Percentiles rank a stretch among this genome's conserved stretches.
These are phyloP conservation scores for Rallus limicola DNA, from an alignment of 2,113 vertebrate species.

Conservation along the genomic window DNA sequence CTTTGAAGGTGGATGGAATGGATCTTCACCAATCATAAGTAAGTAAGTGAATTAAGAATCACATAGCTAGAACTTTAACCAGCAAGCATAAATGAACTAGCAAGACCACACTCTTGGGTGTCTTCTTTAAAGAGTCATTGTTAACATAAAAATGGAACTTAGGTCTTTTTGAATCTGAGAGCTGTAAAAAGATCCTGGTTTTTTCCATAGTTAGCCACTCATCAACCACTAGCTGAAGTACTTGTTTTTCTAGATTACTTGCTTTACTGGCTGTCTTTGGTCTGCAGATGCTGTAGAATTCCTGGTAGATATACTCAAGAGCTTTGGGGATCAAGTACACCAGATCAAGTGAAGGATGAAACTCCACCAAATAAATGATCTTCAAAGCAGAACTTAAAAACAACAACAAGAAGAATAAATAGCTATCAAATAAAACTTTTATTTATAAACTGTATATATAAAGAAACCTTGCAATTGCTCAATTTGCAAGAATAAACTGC, in stretches of 20 bases:
- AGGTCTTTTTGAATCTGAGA: conserved; percentile 73
- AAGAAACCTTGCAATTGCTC: neutral
- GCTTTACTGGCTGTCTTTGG: conserved; percentile 29
- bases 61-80: neutral
- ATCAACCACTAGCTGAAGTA: conserved; percentile 68
- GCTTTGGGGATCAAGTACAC: conserved; percentile 56
- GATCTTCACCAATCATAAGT: neutral
- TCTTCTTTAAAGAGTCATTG: neutral
- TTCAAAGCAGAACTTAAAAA: conserved; percentile 71
- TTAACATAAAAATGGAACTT: neutral
- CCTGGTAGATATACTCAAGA: conserved; percentile 63
- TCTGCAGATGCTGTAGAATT: conserved; percentile 65
- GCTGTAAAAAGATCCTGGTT: conserved; percentile 63
- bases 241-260: conserved; percentile 52
- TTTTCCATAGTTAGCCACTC: conserved; percentile 58
- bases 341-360: conserved; percentile 79
- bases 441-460: neutral
- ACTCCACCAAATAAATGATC: conserved; percentile 75
- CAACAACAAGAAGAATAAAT: neutral
- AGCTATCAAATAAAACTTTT: neutral
- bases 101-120: neutral
- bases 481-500: neutral
- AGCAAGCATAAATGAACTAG: neutral
- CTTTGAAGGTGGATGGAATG: neutral
- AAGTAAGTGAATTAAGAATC: neutral